These are phyloP conservation scores for Grantiella picta DNA, from an alignment of 2,113 vertebrate species.

Conservation along the genomic window DNA sequence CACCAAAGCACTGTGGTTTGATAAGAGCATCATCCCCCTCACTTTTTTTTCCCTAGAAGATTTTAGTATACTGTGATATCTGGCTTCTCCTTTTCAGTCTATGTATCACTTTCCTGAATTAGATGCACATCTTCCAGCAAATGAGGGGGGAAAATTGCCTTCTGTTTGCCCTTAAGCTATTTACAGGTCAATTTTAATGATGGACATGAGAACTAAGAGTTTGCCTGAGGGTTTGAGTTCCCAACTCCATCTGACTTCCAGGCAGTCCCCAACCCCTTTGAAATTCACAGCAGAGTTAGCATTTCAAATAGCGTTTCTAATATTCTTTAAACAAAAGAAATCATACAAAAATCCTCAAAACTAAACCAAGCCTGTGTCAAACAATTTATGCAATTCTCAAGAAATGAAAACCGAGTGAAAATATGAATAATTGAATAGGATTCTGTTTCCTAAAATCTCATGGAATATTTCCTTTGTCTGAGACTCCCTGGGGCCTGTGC, in stretches of 20 bases:
- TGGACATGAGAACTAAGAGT: background rate
- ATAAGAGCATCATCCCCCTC: background rate
- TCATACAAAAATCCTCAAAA: background rate
- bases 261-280: background rate
- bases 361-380: background rate
- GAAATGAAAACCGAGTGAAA: conserved; percentile 28
- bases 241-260: background rate
- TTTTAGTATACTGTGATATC: background rate
- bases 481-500: conserved; percentile 15
- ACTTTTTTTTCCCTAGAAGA: background rate
- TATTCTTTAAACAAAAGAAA: background rate
- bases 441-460: conserved; percentile 5
- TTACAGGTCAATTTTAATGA: conserved; percentile 24
- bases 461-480: conserved; percentile 42
- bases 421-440: conserved; percentile 57
- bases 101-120: background rate
- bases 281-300: background rate
- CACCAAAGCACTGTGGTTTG: background rate
- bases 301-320: background rate
- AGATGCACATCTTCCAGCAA: background rate
- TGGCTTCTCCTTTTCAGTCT: background rate
- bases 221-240: background rate
- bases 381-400: conserved; percentile 7
- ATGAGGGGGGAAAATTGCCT: background rate
- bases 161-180: background rate